Base-by-base conservation (phyloP, 2,113 vertebrate genomes). In the Empidonax alnorum region DNA sequence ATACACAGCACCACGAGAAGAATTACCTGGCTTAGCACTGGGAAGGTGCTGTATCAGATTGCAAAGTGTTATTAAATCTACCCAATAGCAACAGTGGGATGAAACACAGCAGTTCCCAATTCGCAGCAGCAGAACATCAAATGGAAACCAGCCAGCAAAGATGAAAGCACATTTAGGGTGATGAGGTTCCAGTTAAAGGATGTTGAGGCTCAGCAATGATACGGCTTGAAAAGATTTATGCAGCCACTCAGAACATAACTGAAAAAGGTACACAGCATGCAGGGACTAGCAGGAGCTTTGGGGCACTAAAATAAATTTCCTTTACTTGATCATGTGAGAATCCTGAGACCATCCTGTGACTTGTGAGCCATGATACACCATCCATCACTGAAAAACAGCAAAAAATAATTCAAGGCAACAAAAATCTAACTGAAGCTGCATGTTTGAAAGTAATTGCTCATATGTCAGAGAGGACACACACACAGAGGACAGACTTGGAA, bases 281-380 rank as follows among this genome's bases (percentile, higher is more conserved):
- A 49, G 28, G 28, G 50, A 90, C 50, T 28, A 84, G 61, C 66
- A 95, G 55, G 41, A 33, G 39, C 77, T 92, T 50, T 35, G 37
- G 55, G 71, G 53, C 68, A 55, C 62, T 61, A 49, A 90, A 73
- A 92, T 78, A 66, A 24, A 88, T 94, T 94, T 91, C 66, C 68
- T 89, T 81, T 59, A 46, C 83, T 91, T 81, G 37, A 77, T 87
- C 93, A 94, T 87, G 47, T 96, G 95, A 93, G 75, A 90, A 93
- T 93, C 96, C 8, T 21, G 71, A 95, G 90, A 86, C 5, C 52
- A 42, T 90, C 85, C 81, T 93, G 55, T 95, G 93, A 96, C 88
- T 92, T 62, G 37, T 44, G 46, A 92, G 63, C n/a, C 23, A 14
- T 65, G 50, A 76, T 37, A 82, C 44, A 67, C 12, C 59, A 62